Base-by-base conservation (phyloP, 2,888 invertebrate species). In the Pandemis cinnamomeana region DNA sequence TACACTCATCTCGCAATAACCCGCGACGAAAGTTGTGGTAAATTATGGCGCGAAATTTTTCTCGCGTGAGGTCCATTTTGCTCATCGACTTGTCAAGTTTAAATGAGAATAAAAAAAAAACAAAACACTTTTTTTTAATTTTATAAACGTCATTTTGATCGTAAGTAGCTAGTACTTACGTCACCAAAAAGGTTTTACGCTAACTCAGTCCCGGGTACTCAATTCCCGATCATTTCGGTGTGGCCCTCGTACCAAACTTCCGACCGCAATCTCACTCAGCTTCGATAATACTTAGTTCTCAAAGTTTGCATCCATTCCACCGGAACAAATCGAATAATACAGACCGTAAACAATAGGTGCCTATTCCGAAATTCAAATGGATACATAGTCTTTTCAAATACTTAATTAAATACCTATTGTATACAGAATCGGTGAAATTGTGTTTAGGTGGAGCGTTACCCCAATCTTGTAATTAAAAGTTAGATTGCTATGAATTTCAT, bases 321-420 rank as follows among this genome's bases (percentile, higher is more conserved):
- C 60, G 58, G 48, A 72, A 67, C 61, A 7, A 72, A 58, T 71
- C 51, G 41, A 71, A 71, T 71, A 71, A 71, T 60, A 66, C 60
- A 66, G 15, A 64, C 58, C 15, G 58, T 42, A 71, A 60, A 71
- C 71, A 71, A 71, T 66, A 42, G 55, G n/a, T 15, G 11, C 66
- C 71, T 64, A 20, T 27, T 11, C 36, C 71, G 41, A 42, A 44
- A 41, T 36, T 60, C 48, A 13, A 55, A 53, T 53, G 53, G 46
- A 58, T 41, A 71, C 42, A 60, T 66, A 5, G 66, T 66, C 66
- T 60, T 60, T 71, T 60, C 60, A 66, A 71, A 71, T 53, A 41
- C 41, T 41, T 48, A 58, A 58, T 58, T n/a, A 42, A 58, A 58
- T 51, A 3, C 15, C 66, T 51, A 67, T 71, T 66, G 71, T 66